Percentiles rank a stretch among this genome's conserved stretches.
These are phyloP conservation scores for Rostratula benghalensis DNA, from an alignment of 2,113 vertebrate species.

Conservation along the genomic window DNA sequence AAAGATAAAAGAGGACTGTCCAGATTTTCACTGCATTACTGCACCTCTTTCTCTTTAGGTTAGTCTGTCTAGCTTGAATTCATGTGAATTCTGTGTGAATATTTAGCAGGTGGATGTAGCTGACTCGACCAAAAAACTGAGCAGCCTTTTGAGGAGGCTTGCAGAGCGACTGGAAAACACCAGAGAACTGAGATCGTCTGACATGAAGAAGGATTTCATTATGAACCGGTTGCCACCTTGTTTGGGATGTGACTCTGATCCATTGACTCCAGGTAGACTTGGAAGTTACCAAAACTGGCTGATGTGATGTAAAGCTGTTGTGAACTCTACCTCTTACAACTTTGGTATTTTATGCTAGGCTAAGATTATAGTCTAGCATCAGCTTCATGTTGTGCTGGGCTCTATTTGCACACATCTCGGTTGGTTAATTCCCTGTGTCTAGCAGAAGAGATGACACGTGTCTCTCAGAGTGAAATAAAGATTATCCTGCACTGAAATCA, in stretches of 20 bases:
- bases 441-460: fast-evolving
- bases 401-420: background rate
- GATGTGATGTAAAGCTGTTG: background rate
- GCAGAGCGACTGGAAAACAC: slow-evolving; percentile 77
- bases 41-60: background rate
- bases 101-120: slow-evolving; percentile 70
- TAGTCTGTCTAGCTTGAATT: background rate
- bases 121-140: slow-evolving; percentile 57
- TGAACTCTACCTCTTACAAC: background rate
- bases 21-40: background rate
- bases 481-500: background rate
- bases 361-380: background rate
- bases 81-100: background rate
- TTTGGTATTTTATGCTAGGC: background rate
- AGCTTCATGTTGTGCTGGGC: background rate
- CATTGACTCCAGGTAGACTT: slow-evolving; percentile 72
- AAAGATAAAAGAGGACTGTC: background rate
- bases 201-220: slow-evolving; percentile 91
- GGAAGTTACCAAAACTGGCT: background rate
- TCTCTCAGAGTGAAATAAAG: background rate
- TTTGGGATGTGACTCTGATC: slow-evolving; percentile 34
- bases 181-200: slow-evolving; percentile 72
- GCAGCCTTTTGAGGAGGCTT: slow-evolving; percentile 77
- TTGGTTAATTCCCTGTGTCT: background rate
- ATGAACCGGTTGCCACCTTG: slow-evolving; percentile 82